phyloP scores from a whole-genome alignment of 2,888 invertebrate species.

The Plemyria rubiginata region DNA sequence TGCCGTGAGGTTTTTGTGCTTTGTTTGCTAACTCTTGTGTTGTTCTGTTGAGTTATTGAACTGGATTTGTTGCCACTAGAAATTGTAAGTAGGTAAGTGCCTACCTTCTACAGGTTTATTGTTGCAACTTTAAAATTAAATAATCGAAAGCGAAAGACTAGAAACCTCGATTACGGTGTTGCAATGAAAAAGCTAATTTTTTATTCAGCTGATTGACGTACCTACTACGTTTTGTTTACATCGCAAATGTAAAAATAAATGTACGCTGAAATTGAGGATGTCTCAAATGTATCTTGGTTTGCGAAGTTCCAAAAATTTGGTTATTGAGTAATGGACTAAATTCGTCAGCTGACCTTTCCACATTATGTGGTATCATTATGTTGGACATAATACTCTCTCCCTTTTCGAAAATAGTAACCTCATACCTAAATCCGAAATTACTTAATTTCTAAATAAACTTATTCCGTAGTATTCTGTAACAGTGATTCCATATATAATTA shows the following conservation, averaged over 20 bases:
- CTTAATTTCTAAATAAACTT: too few species aligned
- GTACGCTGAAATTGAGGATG: not conserved
- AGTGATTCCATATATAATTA: too few species aligned
- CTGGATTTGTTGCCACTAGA: constrained; percentile 71
- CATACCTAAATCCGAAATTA: too few species aligned
- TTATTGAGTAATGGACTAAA: too few species aligned
- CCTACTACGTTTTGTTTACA: constrained; percentile 25
- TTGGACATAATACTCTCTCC: not conserved
- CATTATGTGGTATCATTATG: too few species aligned
- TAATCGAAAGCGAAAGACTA: constrained; percentile 57
- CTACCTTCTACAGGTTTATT: constrained; percentile 56
- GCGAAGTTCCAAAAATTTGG: not conserved
- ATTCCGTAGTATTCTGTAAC: too few species aligned
- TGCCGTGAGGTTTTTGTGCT: not conserved
- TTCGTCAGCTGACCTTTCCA: too few species aligned
- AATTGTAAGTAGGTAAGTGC: constrained; percentile 56
- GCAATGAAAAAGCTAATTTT: constrained; percentile 62
- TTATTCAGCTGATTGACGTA: constrained; percentile 39
- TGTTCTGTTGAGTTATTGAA: not conserved
- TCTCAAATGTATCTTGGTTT: not conserved
- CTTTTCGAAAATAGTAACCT: too few species aligned
- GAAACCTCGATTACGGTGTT: constrained; percentile 78
- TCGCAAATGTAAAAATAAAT: not conserved
- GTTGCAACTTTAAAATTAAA: constrained; percentile 77
- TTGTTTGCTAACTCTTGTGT: too few species aligned